A percentile compares a stretch with the other conserved stretches of the same genome.
phyloP scores from a whole-genome alignment of 2,113 vertebrate species.

The Daboia siamensis region DNA sequence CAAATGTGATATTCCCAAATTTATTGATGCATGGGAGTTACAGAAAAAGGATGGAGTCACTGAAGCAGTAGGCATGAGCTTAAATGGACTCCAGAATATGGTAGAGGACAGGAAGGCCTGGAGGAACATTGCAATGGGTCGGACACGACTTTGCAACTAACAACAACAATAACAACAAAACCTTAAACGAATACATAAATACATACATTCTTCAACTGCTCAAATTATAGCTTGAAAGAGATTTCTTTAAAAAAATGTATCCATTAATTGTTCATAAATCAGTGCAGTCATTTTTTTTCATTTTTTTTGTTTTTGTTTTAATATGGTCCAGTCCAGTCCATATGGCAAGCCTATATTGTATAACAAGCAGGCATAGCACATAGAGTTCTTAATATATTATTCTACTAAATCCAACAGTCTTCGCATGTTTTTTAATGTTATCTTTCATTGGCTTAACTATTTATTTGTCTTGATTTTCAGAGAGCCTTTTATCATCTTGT shows the following conservation, averaged over 20 bases:
- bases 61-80: no score
- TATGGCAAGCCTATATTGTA: neutral
- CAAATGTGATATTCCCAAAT: neutral
- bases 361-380: neutral
- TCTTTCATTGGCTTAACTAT: slow-evolving; percentile 27
- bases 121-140: no score
- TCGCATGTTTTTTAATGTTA: accelerated
- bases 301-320: neutral
- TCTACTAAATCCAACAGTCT: neutral
- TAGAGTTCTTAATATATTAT: neutral
- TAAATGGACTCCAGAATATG: no score
- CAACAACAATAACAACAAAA: neutral
- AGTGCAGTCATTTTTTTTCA: neutral
- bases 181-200: neutral
- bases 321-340: neutral
- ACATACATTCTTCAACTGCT: neutral
- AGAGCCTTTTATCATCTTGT: slow-evolving; percentile 97
- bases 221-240: neutral
- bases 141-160: no score
- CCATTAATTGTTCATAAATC: neutral
- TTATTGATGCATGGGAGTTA: neutral
- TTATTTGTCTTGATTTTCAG: slow-evolving; percentile 72
- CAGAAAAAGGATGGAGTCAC: neutral
- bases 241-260: neutral
- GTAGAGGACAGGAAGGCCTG: no score